Base-by-base conservation (phyloP, 2,797 vertebrate species). In the Meriones psammophilus region DNA sequence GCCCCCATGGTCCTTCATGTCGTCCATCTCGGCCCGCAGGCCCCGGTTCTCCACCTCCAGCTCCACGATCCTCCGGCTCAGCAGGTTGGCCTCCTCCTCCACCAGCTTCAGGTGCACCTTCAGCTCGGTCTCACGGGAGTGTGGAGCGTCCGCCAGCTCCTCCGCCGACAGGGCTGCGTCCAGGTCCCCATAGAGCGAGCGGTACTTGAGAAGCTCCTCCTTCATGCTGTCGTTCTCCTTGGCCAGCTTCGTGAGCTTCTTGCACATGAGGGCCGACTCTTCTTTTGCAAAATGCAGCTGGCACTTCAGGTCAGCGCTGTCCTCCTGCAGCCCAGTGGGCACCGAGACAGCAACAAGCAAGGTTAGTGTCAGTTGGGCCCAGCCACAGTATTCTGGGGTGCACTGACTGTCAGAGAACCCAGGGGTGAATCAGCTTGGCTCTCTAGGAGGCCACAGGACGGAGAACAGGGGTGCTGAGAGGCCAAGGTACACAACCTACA, bases 281-380 rank as follows among this genome's bases (percentile, higher is more conserved):
- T 99, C 99, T 98, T 99, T 99, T 91, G 99, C 99, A 79, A 99
- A 99, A 98, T 99, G 99, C 95, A 99, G 98, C 98, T 99, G 99
- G 97, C 99, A 99, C 98, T 99, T 99, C 58, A 99, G 98, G 97
- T 99, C 99, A 0, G 99, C 99, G 0, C 98, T 99, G 98, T 99
- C 99, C 98, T 99, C 99, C 99, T 99, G 98, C 56, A 89, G 73
- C 86, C 3, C 1, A 8, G 54, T 0, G 18, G 74, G 6, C 39
- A 94, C 3, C 9, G 58, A 58, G 73, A 88, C 18, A 80, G 1
- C 18, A 94, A 17, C n/a, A 83, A 58, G 56, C 39, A 66, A 62
- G 8, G 36, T 94, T 62, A 93, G 71, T 42, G 74, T 4, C 12
- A 15, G 77, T 71, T 42, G 66, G 26, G 12, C 20, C 42, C n/a